Evolutionary conservation across 2,888 invertebrate species (phyloP).

Genomic region (Xestoiulus laeticollis): DNA sequence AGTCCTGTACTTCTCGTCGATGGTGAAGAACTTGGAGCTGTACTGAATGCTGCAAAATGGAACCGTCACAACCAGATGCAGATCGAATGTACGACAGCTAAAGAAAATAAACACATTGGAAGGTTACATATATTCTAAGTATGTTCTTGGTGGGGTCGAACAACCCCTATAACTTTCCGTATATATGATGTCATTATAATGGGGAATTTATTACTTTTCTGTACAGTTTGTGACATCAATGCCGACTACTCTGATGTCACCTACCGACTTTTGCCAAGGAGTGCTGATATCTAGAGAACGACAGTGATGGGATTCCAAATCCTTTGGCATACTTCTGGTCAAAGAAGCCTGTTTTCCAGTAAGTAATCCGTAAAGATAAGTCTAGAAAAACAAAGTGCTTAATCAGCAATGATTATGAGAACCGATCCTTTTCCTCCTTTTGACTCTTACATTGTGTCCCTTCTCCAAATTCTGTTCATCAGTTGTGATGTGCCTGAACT

Average conservation of each 20-base stretch:
- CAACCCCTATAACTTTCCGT: too few relatives aligned
- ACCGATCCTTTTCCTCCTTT: neutral
- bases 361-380: neutral
- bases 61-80: neutral
- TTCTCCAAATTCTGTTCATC: neutral
- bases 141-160: too few relatives aligned
- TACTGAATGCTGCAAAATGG: neutral
- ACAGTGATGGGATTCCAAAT: neutral
- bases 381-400: neutral
- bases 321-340: neutral
- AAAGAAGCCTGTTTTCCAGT: neutral
- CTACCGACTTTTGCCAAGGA: slow-evolving; percentile 36
- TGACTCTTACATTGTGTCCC: neutral
- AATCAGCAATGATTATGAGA: neutral
- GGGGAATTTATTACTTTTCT: neutral
- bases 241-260: neutral
- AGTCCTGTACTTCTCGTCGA: neutral
- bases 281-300: neutral
- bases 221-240: slow-evolving; percentile 38
- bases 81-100: neutral
- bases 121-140: too few relatives aligned
- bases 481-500: neutral
- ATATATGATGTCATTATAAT: too few relatives aligned
- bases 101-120: too few relatives aligned
- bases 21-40: neutral